Evolutionary conservation across 2,113 vertebrate genomes (phyloP).

Genomic region (Orientallactaga bullata): DNA sequence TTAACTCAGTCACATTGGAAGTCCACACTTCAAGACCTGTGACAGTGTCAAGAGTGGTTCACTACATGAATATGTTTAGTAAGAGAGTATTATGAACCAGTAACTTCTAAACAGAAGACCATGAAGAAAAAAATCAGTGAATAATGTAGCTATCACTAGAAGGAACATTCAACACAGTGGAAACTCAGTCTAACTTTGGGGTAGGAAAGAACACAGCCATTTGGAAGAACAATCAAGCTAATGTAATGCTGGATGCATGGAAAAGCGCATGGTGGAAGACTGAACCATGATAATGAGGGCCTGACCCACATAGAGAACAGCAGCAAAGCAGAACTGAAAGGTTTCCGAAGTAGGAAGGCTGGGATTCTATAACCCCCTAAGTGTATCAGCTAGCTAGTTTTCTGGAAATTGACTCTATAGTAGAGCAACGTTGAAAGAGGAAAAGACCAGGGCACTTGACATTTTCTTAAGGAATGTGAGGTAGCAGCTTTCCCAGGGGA

Average conservation of each 20-base stretch:
- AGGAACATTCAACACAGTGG: neutral
- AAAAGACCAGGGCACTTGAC: neutral
- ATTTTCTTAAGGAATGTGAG: neutral
- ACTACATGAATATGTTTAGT: neutral
- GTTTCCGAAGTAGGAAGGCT: neutral
- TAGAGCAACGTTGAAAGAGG: neutral
- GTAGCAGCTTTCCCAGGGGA: neutral
- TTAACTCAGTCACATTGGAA: neutral
- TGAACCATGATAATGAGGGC: neutral
- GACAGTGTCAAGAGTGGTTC: neutral
- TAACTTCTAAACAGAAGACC: neutral
- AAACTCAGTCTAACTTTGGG: neutral
- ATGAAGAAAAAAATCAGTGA: neutral
- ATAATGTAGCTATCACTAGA: neutral
- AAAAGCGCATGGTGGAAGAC: rapidly evolving
- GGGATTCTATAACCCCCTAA: neutral
- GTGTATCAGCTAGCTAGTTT: no score
- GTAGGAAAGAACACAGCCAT: neutral
- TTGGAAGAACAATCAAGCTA: neutral
- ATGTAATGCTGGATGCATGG: rapidly evolving
- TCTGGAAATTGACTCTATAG: neutral
- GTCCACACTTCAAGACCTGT: neutral
- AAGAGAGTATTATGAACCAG: rapidly evolving
- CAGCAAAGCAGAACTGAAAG: rapidly evolving
- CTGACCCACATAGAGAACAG: neutral